Conservation (phyloP, 37 sponge, comb jelly and placozoan species). For the Bolinopsis microptera region DNA sequence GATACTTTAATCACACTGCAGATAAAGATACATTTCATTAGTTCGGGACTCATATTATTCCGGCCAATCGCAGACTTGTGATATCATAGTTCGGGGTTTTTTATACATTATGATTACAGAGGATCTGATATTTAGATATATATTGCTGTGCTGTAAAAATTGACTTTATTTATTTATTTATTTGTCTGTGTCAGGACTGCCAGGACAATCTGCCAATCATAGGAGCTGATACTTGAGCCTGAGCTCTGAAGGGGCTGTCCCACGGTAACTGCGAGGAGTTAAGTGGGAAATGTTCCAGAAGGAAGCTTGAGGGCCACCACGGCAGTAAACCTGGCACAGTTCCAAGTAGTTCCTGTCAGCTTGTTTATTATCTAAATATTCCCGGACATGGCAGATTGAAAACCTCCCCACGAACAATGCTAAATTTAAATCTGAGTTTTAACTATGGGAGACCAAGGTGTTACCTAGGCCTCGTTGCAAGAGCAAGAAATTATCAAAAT, state of each 20-base stretch:
- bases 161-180: too few species aligned
- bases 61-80: neutral
- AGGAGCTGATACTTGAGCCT: too few species aligned
- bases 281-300: neutral
- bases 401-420: neutral
- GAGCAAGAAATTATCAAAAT: neutral
- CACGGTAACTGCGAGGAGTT: neutral
- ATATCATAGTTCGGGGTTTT: too few species aligned
- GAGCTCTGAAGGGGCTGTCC: neutral
- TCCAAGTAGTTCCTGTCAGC: neutral
- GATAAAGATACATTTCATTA: neutral
- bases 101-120: too few species aligned
- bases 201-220: too few species aligned
- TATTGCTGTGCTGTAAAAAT: too few species aligned
- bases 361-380: neutral
- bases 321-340: neutral
- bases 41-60: neutral
- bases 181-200: too few species aligned
- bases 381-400: too few species aligned
- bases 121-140: too few species aligned
- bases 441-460: neutral
- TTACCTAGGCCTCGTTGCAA: too few species aligned
- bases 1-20: neutral
- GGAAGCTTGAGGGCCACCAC: slow-evolving; percentile 1
- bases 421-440: neutral